Conservation (phyloP, 2,797 vertebrate genomes). For the Podargus strigoides region DNA sequence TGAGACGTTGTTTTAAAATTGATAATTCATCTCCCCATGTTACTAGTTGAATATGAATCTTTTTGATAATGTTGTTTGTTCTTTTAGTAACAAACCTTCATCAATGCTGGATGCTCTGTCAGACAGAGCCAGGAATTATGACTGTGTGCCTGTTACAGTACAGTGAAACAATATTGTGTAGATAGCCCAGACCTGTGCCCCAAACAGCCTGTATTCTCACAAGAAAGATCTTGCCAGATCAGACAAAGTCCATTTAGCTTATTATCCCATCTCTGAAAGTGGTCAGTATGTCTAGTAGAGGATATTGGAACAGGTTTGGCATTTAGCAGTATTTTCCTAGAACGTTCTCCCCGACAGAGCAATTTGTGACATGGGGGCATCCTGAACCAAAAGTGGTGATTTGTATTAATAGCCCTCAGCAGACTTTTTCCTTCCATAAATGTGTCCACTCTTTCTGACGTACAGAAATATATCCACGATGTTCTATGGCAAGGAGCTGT, state of each 20-base stretch:
- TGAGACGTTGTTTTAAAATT: background rate
- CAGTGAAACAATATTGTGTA: background rate
- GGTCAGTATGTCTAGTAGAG: background rate
- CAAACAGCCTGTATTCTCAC: background rate
- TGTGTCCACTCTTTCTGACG: background rate
- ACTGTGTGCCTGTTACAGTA: background rate
- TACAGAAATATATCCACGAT: background rate
- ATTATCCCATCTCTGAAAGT: background rate
- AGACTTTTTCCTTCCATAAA: background rate
- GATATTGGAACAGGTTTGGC: background rate
- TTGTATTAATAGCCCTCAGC: background rate
- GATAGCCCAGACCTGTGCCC: accelerated
- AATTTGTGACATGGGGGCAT: background rate
- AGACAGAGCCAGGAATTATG: background rate
- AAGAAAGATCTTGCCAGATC: background rate
- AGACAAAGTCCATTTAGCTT: background rate
- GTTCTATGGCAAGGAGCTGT: background rate
- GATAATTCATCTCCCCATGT: background rate
- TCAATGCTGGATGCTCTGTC: background rate
- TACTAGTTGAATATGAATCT: background rate
- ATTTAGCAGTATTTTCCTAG: background rate
- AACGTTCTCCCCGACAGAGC: background rate
- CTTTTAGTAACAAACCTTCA: background rate
- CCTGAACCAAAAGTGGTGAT: background rate
- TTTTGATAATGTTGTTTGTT: background rate